phyloP scores from a whole-genome alignment of 1,140 invertebrate genomes.

The Penaeus vannamei region DNA sequence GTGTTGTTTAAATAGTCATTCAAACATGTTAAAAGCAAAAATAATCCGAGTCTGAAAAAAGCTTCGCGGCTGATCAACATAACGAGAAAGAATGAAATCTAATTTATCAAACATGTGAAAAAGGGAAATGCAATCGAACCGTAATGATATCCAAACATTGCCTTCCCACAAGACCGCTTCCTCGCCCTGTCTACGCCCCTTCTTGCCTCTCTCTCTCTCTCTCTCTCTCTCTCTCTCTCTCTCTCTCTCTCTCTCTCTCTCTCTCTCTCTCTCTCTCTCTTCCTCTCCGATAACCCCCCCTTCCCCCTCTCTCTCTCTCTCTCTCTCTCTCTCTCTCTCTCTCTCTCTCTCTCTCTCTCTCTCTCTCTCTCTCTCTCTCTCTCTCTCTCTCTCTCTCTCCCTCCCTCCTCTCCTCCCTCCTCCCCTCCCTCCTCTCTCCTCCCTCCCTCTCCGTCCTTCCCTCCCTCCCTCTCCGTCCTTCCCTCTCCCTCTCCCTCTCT shows the following conservation, averaged over 20 bases:
- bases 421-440: not conserved
- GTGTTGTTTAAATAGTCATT: constrained; percentile 35
- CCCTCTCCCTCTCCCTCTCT: not conserved
- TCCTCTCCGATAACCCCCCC: not conserved
- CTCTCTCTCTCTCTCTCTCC: constrained; percentile 43
- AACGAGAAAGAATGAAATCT: constrained; percentile 56
- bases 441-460: not conserved
- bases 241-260: not conserved
- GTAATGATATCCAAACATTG: constrained; percentile 60
- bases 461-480: not conserved
- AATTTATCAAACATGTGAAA: constrained; percentile 59
- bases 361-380: constrained; percentile 39
- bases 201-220: not conserved
- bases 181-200: not conserved
- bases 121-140: constrained; percentile 50
- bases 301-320: not conserved
- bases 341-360: not conserved
- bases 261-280: constrained; percentile 6
- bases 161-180: not conserved
- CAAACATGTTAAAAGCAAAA: constrained; percentile 59
- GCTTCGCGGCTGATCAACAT: constrained; percentile 56
- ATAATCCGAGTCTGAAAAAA: constrained; percentile 25
- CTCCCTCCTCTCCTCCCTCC: constrained; percentile 23
- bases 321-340: not conserved
- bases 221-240: not conserved